Conservation (phyloP, 1,140 invertebrate genomes). For the Branchinecta lynchi region DNA sequence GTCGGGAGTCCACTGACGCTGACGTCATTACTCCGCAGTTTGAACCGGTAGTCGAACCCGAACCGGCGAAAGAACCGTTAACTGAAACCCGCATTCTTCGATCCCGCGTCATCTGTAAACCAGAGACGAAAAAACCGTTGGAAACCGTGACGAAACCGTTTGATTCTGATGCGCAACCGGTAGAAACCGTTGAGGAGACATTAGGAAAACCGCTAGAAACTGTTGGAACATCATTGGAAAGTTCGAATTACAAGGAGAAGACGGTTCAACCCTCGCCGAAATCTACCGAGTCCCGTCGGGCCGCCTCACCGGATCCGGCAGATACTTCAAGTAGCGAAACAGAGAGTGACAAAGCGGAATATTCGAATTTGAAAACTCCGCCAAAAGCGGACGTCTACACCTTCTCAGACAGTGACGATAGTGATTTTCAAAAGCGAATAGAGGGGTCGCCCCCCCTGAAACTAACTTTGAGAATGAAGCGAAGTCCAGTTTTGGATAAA, state of each 20-base stretch:
- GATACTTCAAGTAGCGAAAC: constrained; percentile 13
- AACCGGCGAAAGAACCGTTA: background rate
- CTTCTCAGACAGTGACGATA: constrained; percentile 36
- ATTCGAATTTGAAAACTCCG: background rate
- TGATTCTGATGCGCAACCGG: background rate
- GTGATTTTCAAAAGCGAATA: background rate
- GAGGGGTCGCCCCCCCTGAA: constrained; percentile 39
- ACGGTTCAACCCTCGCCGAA: background rate
- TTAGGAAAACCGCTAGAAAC: background rate
- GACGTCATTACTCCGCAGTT: background rate
- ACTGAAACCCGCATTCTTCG: background rate
- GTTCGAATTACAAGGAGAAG: no score
- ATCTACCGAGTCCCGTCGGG: constrained; percentile 12
- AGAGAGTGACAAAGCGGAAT: background rate
- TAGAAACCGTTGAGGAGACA: background rate
- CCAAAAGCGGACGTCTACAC: constrained; percentile 29
- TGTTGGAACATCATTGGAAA: background rate
- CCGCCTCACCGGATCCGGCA: constrained; percentile 21
- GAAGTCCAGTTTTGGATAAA: constrained; percentile 66
- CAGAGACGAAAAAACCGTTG: background rate
- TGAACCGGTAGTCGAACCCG: background rate
- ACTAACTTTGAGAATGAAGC: constrained; percentile 63
- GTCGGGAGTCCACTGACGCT: background rate
- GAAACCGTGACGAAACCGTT: background rate
- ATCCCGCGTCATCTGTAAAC: background rate